These are phyloP conservation scores for Halcyon chelicuti DNA, from an alignment of 2,797 vertebrate species.

Conservation along the genomic window DNA sequence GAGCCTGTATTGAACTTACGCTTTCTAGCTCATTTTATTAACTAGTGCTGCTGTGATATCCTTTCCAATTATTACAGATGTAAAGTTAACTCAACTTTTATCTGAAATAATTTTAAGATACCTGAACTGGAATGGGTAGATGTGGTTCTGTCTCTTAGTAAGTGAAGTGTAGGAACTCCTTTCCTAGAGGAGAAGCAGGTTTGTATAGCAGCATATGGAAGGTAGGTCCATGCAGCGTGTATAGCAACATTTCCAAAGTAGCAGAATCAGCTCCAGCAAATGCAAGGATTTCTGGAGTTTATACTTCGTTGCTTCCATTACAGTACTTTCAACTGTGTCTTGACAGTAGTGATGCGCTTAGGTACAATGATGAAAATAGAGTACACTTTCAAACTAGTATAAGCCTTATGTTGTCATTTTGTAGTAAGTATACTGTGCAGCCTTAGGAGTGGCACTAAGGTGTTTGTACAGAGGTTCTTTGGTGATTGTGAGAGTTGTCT, in stretches of 20 bases:
- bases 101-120: not conserved
- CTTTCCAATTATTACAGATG: not conserved
- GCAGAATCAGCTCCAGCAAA: not conserved
- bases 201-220: not conserved
- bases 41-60: not conserved
- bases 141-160: not conserved
- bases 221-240: not conserved
- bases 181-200: not conserved
- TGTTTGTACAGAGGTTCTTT: not conserved
- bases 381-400: not conserved
- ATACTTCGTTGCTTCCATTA: accelerated
- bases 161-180: not conserved
- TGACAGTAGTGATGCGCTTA: not conserved
- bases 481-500: not conserved
- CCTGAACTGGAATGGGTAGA: not conserved
- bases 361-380: not conserved
- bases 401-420: not conserved
- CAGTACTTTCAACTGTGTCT: not conserved
- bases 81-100: not conserved
- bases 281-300: not conserved
- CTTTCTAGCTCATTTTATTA: not conserved
- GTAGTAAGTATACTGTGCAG: not conserved
- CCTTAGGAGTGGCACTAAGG: not conserved
- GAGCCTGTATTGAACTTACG: not conserved
- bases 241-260: not conserved